A percentile compares a stretch with the other conserved stretches of the same genome.
Evolutionary conservation across 2,113 vertebrate genomes (phyloP).

Genomic region (Ophiodon elongatus): DNA sequence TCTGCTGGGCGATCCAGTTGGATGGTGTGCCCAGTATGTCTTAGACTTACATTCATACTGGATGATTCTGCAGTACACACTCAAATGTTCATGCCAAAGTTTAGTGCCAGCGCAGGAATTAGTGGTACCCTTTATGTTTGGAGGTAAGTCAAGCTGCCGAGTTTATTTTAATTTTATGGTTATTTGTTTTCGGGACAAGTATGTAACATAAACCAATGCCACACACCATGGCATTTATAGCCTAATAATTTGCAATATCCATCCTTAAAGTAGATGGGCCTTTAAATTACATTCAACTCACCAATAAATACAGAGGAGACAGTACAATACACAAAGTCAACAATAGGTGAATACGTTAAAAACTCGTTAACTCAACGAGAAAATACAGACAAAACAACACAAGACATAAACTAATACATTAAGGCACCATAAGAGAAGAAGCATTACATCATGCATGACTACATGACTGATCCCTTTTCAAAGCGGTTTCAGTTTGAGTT

Average conservation of each 20-base stretch:
- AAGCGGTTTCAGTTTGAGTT: not conserved
- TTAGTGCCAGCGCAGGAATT: too few relatives aligned
- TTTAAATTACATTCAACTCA: not conserved
- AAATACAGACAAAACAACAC: not conserved
- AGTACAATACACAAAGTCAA: not conserved
- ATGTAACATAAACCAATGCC: not conserved
- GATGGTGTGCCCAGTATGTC: not conserved
- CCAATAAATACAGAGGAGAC: not conserved
- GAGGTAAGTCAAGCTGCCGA: not conserved
- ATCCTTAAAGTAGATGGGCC: not conserved
- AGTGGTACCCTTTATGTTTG: not conserved
- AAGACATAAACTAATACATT: not conserved
- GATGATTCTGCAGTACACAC: not conserved
- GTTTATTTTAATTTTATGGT: not conserved
- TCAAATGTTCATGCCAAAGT: not conserved
- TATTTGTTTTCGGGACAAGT: not conserved
- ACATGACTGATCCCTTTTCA: not conserved
- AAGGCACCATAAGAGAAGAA: not conserved
- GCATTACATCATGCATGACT: not conserved
- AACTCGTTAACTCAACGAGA: not conserved
- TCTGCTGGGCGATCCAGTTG: constrained; percentile 16
- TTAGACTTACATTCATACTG: not conserved
- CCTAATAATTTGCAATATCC: not conserved
- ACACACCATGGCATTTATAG: not conserved
- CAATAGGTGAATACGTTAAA: not conserved